Evolutionary conservation across 2,888 invertebrate genomes (phyloP), one percentile per base, ranked within the genome.

Genomic region (Acleris emargana): DNA sequence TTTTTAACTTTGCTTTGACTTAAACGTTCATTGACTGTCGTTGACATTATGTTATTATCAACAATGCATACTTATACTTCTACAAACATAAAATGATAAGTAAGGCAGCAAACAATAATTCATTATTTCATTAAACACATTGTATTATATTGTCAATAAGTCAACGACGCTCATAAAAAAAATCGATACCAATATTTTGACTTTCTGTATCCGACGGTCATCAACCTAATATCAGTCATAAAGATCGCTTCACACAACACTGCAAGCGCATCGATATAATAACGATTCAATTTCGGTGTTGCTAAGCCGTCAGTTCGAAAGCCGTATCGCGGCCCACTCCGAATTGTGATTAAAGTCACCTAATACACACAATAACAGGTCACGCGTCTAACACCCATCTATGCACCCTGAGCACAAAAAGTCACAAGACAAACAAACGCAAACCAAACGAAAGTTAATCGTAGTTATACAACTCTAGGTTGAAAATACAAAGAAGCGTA

Each of bases 341-440:
- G 88, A 91, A 91, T 91, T 90, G 91, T 92, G 91, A 92, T 91
- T 91, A 91, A 91, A 88, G 85, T 88, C 90, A 87, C 90, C 90
- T 88, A 91, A 91, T 91, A 90, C 90, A 91, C 89, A 91, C 91
- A 91, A 89, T 89, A 91, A 91, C 91, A 89, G 90, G 90, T 90
- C 91, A 89, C 86, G 87, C 90, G 85, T 84, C 88, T 89, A 86
- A 90, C 89, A 87, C 86, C 86, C 81, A 78, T 80, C 72, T 75
- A 77, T 77, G 74, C 69, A 71, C 72, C 69, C 71, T 60, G 62
- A 72, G 76, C 78, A 73, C 71, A 76, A 83, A 84, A 79, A 78
- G 79, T 75, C 68, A 64, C 69, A 77, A 74, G 73, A 68, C 58
- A 70, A 75, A 61, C 64, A 59, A 60, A n/a, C 4, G 3, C 16